Base-by-base conservation (phyloP, 1,140 invertebrate species). In the Eriosoma lanigerum region DNA sequence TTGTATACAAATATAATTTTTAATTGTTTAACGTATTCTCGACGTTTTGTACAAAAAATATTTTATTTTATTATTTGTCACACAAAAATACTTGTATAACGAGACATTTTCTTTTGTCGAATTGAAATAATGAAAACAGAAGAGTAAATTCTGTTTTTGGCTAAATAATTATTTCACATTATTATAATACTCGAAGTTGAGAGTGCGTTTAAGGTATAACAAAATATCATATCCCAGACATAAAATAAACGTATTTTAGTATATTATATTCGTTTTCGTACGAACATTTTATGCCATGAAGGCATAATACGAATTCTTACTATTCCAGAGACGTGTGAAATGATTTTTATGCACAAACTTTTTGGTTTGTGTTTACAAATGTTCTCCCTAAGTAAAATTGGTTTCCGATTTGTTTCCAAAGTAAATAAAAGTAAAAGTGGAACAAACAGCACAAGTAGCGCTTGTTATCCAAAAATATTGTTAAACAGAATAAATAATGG, bases 401-500 rank as follows among this genome's bases (percentile, higher is more conserved):
- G 54, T 76, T 58, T 58, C 73, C 73, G 32, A 76, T 76, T 76
- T 76, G 73, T 76, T 76, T 76, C 29, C 1, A 76, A 76, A 76
- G 73, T 76, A 76, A 56, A 76, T 58, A 76, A 60, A 76, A 44
- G 19, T 58, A 52, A 73, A 73, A 24, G 52, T 29, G 19, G n/a
- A 58, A 76, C 29, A 76, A 76, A 58, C 21, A 58, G 38, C 29
- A 32, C 32, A 3, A 10, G n/a, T 56, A 76, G 21, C 54, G 73
- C 52, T 76, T 54, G 73, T 76, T 76, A 58, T 76, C 73, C 26
- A 58, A 58, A 58, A 76, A 38, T 38, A 38, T 58, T 38, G 54
- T 58, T n/a, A 19, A 56, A 56, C 54, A 58, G n/a, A 75, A 38
- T 75, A 75, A 75, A 75, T 38, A 76, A 76, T 32, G 13, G 54